Conservation (phyloP, 1,140 invertebrate genomes). For the Kradibia gibbosae region DNA sequence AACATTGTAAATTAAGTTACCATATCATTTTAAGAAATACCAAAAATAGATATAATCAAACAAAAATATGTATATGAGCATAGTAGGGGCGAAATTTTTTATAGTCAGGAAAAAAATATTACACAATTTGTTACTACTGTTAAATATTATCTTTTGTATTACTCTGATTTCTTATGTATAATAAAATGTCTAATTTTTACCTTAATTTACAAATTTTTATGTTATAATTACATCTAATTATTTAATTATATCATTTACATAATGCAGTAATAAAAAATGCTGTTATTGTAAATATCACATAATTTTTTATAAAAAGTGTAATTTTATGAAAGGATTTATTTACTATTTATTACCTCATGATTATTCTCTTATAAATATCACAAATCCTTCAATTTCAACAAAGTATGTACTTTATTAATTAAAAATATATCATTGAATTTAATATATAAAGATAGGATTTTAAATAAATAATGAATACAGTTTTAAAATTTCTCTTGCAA, state of each 20-base stretch:
- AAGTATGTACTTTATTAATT: no score
- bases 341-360: no score
- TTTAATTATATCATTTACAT: conserved; percentile 1
- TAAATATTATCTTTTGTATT: conserved; percentile 58
- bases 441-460: no score
- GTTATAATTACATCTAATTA: conserved; percentile 24
- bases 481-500: no score
- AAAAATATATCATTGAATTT: no score
- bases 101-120: conserved; percentile 29
- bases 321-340: no score
- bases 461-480: no score
- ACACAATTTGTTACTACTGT: conserved; percentile 55
- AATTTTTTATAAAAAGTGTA: no score
- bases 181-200: conserved; percentile 53
- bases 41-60: conserved; percentile 39
- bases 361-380: no score
- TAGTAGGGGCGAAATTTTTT: background rate
- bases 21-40: conserved; percentile 34
- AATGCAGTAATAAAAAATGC: no score
- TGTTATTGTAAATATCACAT: no score
- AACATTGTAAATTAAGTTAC: conserved; percentile 56
- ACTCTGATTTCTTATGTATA: conserved; percentile 50
- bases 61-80: background rate
- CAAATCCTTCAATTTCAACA: no score
- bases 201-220: conserved; percentile 47